Evolutionary conservation across 1,140 invertebrate species (phyloP).

Genomic region (Myzus persicae): DNA sequence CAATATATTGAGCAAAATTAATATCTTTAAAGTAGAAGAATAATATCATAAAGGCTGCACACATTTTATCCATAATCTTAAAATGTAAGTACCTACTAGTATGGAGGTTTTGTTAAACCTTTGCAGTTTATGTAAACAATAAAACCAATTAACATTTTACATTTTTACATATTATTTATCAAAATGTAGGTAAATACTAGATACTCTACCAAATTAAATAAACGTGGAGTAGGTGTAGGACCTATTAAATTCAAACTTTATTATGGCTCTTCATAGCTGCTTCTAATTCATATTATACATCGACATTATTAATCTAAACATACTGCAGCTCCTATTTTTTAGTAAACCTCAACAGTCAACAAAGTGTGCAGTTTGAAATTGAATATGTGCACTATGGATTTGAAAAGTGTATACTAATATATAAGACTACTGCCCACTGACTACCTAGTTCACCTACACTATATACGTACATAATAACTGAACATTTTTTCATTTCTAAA

Average conservation of each 20-base stretch:
- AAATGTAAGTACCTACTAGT: background rate
- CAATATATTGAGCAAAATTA: background rate
- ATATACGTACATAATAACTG: no score
- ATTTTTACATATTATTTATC: background rate
- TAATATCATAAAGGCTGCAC: background rate
- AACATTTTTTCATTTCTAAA: no score
- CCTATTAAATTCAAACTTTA: background rate
- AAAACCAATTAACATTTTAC: background rate
- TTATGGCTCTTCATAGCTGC: background rate
- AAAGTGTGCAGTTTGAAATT: no score
- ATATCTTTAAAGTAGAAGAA: background rate
- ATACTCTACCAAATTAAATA: background rate
- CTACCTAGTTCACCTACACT: no score
- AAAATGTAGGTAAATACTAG: background rate
- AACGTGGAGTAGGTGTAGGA: background rate
- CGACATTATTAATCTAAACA: background rate
- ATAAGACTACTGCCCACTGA: no score
- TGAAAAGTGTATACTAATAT: no score
- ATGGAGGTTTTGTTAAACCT: background rate
- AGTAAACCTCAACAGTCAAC: no score
- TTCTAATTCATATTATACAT: background rate
- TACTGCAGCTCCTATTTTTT: no score
- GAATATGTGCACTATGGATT: no score
- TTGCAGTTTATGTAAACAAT: background rate
- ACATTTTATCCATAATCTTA: background rate